Conservation (phyloP, 2,113 vertebrate genomes). For the Glaucomys volans region DNA sequence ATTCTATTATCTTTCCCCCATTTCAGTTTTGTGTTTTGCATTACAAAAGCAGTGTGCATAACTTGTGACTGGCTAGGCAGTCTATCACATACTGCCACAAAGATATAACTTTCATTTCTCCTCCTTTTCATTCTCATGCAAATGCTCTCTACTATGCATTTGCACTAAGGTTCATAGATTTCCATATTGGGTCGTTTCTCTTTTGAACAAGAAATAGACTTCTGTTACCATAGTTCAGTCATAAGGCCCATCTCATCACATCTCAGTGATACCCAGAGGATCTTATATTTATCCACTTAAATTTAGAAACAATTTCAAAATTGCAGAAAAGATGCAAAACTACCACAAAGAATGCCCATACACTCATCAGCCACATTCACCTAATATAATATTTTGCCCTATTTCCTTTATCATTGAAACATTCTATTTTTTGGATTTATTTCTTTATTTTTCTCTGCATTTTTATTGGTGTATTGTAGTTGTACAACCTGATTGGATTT, state of each 20-base stretch:
- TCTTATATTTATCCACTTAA: conserved; percentile 36
- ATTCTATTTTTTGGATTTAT: not conserved
- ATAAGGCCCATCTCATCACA: not conserved
- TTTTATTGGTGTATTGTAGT: too few species aligned
- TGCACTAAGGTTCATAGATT: conserved; percentile 6
- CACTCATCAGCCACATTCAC: not conserved
- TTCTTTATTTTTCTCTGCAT: too few species aligned
- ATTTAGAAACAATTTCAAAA: conserved; percentile 58
- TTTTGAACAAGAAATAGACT: conserved; percentile 18
- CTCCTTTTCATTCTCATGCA: conserved; percentile 14
- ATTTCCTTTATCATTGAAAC: conserved; percentile 37
- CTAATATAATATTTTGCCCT: conserved; percentile 19
- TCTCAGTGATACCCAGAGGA: conserved; percentile 10
- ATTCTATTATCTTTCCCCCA: not conserved
- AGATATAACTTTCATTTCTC: not conserved
- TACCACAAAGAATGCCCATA: not conserved
- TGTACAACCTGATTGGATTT: too few species aligned
- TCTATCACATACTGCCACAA: conserved; percentile 21
- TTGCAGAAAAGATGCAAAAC: conserved; percentile 30
- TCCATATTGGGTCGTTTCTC: conserved; percentile 29
- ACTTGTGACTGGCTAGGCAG: not conserved
- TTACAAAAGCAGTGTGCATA: conserved; percentile 39
- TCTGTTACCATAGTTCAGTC: conserved; percentile 18
- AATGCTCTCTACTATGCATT: not conserved
- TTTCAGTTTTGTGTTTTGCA: conserved; percentile 39